These are phyloP conservation scores for Jordanella pulchra DNA, from an alignment of 2,797 vertebrate species.

Conservation along the genomic window DNA sequence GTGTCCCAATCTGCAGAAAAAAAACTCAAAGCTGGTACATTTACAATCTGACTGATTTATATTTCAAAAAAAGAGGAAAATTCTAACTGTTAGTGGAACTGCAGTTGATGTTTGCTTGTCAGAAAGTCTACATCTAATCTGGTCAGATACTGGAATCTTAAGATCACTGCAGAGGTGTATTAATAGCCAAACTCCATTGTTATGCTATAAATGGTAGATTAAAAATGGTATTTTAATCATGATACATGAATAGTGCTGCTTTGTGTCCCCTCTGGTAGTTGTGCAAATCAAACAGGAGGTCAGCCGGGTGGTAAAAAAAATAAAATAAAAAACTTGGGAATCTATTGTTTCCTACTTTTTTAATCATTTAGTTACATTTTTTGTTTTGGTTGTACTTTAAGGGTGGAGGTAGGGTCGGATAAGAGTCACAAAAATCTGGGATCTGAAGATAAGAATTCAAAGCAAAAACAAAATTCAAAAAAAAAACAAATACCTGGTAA, in stretches of 20 bases:
- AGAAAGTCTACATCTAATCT: slow-evolving; percentile 13
- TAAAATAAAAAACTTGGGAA: slow-evolving; percentile 14
- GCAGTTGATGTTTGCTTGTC: slow-evolving; percentile 5
- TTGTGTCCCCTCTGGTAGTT: slow-evolving; percentile 60
- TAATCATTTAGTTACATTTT: too few relatives aligned
- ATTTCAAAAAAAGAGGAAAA: too few relatives aligned
- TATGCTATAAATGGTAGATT: slow-evolving; percentile 19
- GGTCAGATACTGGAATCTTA: slow-evolving; percentile 8
- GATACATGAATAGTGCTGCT: slow-evolving; percentile 36
- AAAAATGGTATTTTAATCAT: slow-evolving; percentile 26
- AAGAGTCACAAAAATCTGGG: slow-evolving; percentile 43
- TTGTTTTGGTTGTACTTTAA: slow-evolving; percentile 18
- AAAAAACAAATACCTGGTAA: slow-evolving; percentile 29
- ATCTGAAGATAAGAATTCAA: slow-evolving; percentile 46
- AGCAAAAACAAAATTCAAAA: too few relatives aligned
- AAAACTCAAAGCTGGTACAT: too few relatives aligned
- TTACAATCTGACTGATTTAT: too few relatives aligned
- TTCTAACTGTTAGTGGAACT: not conserved
- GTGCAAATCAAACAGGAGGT: slow-evolving; percentile 68
- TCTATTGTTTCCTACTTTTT: slow-evolving; percentile 36
- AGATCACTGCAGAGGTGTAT: slow-evolving; percentile 16
- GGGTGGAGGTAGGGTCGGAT: slow-evolving; percentile 31
- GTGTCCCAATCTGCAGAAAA: not conserved
- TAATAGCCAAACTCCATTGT: slow-evolving; percentile 31
- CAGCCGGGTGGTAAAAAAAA: slow-evolving; percentile 65